phyloP scores from a whole-genome alignment of 2,797 vertebrate species.

The Vireo griseus region DNA sequence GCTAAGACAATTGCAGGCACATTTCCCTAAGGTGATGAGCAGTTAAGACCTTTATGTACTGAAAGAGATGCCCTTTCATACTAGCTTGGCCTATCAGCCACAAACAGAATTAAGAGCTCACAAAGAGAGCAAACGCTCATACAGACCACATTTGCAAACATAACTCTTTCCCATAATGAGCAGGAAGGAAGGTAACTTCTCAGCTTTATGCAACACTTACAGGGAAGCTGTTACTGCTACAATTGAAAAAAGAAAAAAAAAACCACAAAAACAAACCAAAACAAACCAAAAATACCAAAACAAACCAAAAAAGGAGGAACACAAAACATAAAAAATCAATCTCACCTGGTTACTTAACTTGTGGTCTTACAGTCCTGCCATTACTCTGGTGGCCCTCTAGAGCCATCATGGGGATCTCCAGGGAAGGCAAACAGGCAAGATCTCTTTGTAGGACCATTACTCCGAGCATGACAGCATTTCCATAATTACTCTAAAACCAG shows the following conservation, averaged over 20 bases:
- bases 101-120: conserved; percentile 41
- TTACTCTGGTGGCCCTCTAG: not conserved
- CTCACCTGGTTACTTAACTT: not conserved
- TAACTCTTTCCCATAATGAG: not conserved
- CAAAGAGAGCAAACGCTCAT: not conserved
- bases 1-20: not conserved
- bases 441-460: not conserved
- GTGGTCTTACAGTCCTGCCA: not conserved
- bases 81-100: not conserved
- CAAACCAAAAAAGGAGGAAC: not conserved
- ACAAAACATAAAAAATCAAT: not conserved
- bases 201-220: not conserved
- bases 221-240: not conserved
- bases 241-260: not conserved
- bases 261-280: fast-evolving
- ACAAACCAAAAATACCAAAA: not conserved
- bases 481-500: not conserved
- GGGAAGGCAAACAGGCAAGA: not conserved
- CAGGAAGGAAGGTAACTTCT: not conserved
- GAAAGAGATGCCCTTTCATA: not conserved
- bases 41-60: not conserved
- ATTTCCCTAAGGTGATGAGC: not conserved
- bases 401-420: not conserved
- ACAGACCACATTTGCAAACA: not conserved
- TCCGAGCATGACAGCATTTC: not conserved